Base-by-base conservation (phyloP, 2,113 vertebrate genomes). In the Pangasianodon hypophthalmus region DNA sequence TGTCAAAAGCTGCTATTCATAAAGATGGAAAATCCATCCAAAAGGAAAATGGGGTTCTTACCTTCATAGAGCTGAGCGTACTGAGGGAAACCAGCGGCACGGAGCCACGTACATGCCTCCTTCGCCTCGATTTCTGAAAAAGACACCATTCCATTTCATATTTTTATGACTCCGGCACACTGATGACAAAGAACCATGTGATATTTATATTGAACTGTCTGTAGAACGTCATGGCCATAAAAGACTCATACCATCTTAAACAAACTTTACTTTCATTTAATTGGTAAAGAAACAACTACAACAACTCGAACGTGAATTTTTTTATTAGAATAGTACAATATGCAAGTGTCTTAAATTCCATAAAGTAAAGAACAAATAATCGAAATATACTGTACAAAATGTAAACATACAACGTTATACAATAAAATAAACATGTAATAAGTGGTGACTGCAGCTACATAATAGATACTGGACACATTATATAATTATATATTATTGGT, bases 1-100 rank as follows among this genome's bases (percentile, higher is more conserved):
- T 75, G 50, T 86, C 85, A 73, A 26, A 87, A 41, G 21, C 67
- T 56, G 64, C 85, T 54, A 56, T 87, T 87, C 67, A 75, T 87
- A 26, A 75, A 8, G 41, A 48, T 13, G 46, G 24, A 44, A 71
- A 71, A 73, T 32, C 10, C 29, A 26, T 6, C 26, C 2, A 41
- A n/a, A 71, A 32, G 21, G 2, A 46, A 48, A 21, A 67, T 11
- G 2, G 46, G 48, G 71, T 44, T n/a, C 71, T 77, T 79, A 98
- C 97, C 97, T 97, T 98, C 97, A 0, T 97, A 97, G 62, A 97
- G 96, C 92, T 98, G 97, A 98, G n/a, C 97, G 16, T 87, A 87
- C 86, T 87, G 86, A 0, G 86, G 86, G 73, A 87, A 87, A 46
- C 86, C 97, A 0, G 97, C 96, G 0, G 97, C 97, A 26, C 97